Percentiles rank a stretch among this genome's conserved stretches.
Conservation (phyloP, 2,888 invertebrate genomes). For the Dicyrtoma fusca region DNA sequence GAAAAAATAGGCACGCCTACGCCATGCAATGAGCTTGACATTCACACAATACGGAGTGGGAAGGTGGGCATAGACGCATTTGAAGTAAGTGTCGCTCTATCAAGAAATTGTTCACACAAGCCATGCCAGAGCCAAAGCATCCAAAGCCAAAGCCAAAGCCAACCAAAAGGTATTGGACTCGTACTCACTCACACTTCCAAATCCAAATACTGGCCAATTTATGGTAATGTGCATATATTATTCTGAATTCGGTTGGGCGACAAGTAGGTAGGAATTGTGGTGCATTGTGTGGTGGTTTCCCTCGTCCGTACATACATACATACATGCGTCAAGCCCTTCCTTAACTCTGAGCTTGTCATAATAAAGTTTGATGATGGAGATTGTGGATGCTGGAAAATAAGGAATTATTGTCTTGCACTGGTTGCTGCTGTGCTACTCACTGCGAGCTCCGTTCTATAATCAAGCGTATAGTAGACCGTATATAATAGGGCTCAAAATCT, state of each 20-base stretch:
- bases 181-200: conserved; percentile 2
- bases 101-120: conserved; percentile 22
- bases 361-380: not conserved
- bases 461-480: no score
- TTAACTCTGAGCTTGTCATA: not conserved
- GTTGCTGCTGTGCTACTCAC: no score
- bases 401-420: not conserved
- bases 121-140: not conserved
- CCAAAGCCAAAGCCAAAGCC: no score
- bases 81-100: conserved; percentile 1
- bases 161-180: conserved; percentile 2
- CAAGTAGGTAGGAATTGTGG: conserved; percentile 13
- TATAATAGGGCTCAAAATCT: no score
- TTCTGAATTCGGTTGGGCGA: conserved; percentile 22
- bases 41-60: conserved; percentile 23
- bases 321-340: not conserved
- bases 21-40: conserved; percentile 34
- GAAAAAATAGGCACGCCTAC: conserved; percentile 21
- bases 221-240: conserved; percentile 4
- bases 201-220: no score
- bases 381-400: not conserved
- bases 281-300: not conserved
- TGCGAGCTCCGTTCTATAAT: not conserved
- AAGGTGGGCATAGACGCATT: no score
- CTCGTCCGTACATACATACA: not conserved